Conservation (phyloP, 2,797 vertebrate species). For the Hirundo rustica region DNA sequence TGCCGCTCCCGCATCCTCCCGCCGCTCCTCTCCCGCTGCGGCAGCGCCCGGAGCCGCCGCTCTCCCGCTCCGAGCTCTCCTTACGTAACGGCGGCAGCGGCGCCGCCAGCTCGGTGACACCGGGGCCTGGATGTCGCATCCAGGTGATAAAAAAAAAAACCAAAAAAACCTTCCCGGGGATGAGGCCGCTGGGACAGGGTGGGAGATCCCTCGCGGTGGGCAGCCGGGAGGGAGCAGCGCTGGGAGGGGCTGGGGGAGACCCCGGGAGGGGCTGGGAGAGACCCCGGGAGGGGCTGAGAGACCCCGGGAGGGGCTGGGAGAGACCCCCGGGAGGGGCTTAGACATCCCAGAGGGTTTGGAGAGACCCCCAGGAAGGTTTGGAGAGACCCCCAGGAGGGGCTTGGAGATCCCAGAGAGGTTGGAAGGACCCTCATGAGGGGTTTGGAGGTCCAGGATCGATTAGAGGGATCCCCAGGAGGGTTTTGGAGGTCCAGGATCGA, state of each 20-base stretch:
- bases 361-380: rapidly evolving
- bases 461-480: background rate
- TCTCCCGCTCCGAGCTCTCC: background rate
- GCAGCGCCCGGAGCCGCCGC: no score
- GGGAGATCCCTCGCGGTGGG: background rate
- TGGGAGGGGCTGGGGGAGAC: background rate
- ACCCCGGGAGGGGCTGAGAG: background rate
- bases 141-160: background rate
- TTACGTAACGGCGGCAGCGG: background rate
- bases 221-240: rapidly evolving
- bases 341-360: background rate
- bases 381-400: no score
- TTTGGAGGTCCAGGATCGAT: no score
- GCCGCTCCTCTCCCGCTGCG: no score
- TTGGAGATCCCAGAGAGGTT: background rate
- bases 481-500: background rate
- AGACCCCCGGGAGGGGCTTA: no score
- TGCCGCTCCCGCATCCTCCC: no score
- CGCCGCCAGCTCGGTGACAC: background rate
- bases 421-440: background rate
- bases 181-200: rapidly evolving
- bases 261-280: background rate
- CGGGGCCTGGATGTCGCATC: background rate
- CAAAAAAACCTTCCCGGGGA: rapidly evolving
- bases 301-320: background rate